Evolutionary conservation across 2,888 invertebrate species (phyloP), one percentile per base, ranked within the genome.

Genomic region (Hypomecis atomaria): DNA sequence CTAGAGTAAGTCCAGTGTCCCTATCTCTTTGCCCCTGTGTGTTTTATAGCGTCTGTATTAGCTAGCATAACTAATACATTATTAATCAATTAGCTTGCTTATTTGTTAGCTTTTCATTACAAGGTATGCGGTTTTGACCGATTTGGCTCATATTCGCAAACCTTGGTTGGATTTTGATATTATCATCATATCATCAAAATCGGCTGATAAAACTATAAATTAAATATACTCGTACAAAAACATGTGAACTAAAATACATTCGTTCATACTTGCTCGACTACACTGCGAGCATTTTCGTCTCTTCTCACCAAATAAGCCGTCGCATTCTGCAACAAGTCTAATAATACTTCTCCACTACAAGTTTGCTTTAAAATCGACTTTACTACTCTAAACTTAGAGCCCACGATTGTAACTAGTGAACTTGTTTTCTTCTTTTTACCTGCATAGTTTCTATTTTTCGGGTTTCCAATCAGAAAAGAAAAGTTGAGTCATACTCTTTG

Each of bases 291-390:
- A 74, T 53, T 57, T 66, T 72, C 73, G 73, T 73, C 73, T 79
- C 75, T 83, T 82, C 87, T 80, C 75, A 82, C 90, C 90, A 87
- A 90, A 90, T 90, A 90, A 88, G 88, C 81, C 83, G 78, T 80
- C 79, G 86, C 88, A 87, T 83, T 86, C 83, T 88, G 89, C 90
- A 88, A 79, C 76, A 69, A 70, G 4, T 74, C 88, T 89, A 89
- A 84, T 83, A 84, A 85, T 89, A 88, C n/a, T 40, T 23, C 13
- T 42, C 33, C 38, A 7, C 13, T 33, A 33, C 52, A 38, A 8
- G n/a, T 6, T 33, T 42, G 40, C 36, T 53, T n/a, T 1, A 45
- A 53, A 40, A 53, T 53, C 40, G 23, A 7, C 23, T 37, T 42
- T 62, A 48, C 7, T 0, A 0, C 6, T 2, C 11, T 13, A 5